Conservation (phyloP, 2,113 vertebrate genomes). For the Cairina moschata region DNA sequence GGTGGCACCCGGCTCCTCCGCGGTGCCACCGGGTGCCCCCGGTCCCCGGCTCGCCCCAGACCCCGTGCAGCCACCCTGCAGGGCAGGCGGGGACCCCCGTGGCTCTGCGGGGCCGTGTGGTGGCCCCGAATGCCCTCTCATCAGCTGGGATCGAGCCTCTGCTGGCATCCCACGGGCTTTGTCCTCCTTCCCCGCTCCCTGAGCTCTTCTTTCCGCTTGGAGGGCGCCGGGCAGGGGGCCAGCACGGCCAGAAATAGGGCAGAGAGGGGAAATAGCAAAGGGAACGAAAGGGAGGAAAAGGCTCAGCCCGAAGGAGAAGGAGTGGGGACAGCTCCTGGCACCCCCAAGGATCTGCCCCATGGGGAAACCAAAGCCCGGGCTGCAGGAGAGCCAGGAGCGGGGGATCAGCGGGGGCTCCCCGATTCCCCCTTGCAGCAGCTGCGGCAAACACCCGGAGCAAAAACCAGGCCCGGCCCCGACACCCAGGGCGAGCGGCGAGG, state of each 20-base stretch:
- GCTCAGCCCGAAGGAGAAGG: rapidly evolving
- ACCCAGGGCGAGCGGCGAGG: background rate
- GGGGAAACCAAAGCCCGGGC: background rate
- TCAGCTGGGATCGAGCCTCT: background rate
- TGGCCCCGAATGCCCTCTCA: background rate
- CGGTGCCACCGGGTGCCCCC: background rate
- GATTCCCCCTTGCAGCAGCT: background rate
- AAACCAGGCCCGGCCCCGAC: background rate
- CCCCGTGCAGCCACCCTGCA: background rate
- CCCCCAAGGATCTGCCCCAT: background rate
- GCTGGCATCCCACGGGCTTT: background rate
- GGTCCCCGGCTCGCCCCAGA: background rate
- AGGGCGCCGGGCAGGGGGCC: background rate
- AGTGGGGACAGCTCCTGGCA: rapidly evolving
- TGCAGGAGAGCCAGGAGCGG: background rate
- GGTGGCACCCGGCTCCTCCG: background rate
- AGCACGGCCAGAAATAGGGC: background rate
- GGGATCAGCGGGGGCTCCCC: background rate
- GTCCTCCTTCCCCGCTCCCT: background rate
- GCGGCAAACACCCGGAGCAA: background rate
- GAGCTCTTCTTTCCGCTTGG: background rate
- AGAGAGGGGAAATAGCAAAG: background rate
- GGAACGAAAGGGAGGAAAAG: background rate
- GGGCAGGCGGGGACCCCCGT: rapidly evolving
- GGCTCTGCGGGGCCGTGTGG: background rate